Evolutionary conservation across 2,888 invertebrate genomes (phyloP).

Genomic region (Yponomeuta evonymella): DNA sequence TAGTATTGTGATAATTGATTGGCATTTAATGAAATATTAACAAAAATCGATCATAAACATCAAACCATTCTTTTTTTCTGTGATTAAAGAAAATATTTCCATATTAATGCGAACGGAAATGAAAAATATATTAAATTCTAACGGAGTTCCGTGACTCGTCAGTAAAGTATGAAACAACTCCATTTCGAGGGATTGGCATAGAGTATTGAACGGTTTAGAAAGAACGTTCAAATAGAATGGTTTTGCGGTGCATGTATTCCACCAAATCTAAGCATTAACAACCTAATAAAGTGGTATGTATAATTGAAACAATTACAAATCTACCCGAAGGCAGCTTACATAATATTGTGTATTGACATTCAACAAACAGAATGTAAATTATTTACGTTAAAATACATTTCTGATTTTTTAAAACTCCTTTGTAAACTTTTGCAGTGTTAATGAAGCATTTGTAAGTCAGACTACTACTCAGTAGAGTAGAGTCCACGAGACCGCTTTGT

Average conservation of each 20-base stretch:
- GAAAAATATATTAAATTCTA: constrained; percentile 76
- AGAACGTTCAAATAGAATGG: neutral
- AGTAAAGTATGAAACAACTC: constrained; percentile 72
- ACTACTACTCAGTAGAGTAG: too few species aligned
- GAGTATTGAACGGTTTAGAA: constrained; percentile 29
- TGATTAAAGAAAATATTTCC: constrained; percentile 59
- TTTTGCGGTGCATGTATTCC: neutral
- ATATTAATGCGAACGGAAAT: constrained; percentile 72
- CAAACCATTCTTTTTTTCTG: constrained; percentile 22
- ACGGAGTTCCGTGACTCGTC: constrained; percentile 72
- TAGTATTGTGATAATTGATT: neutral
- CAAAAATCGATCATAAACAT: neutral
- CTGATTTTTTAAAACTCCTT: neutral
- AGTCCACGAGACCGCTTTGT: neutral
- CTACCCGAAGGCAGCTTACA: too few species aligned
- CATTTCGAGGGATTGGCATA: constrained; percentile 62
- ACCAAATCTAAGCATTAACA: neutral
- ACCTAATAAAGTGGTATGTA: too few species aligned
- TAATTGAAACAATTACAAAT: too few species aligned
- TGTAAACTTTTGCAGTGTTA: neutral
- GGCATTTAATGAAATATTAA: neutral
- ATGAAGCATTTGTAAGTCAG: neutral
- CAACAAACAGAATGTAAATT: too few species aligned
- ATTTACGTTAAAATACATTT: too few species aligned
- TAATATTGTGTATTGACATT: too few species aligned